Evolutionary conservation across 2,797 vertebrate species (phyloP), one percentile per base, ranked within the genome.

Genomic region (Pterois miles): DNA sequence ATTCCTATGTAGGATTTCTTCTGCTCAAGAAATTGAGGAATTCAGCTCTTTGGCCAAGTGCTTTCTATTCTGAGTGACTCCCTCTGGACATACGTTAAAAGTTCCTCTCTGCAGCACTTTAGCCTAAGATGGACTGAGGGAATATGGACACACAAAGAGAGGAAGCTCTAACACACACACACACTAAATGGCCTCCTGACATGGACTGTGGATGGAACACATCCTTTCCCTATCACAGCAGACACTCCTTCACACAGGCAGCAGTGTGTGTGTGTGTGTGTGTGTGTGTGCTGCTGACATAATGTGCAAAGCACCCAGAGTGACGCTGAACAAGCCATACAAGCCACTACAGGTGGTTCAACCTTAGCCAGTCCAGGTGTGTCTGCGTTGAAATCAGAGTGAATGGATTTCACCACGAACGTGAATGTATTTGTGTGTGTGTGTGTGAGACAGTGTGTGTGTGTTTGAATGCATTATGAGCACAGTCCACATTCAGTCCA

Each of bases 251-350:
- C 72, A 43, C 74, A 71, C 66, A 84, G 18, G 57, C 58, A 73
- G 65, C 70, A 33, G 43, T 74, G 72, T 65, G 64, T 53, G 65
- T 60, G 29, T 18, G 22, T 11, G 33, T 63, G 53, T 27, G 54
- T 75, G 73, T 78, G 69, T 71, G 83, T 71, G 78, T 60, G 80
- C 38, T 72, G 71, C 66, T 81, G 63, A 81, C 53, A 74, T 54
- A 65, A 80, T 78, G 82, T 78, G 83, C 71, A 71, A 65, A 87
- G 73, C 67, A 75, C 57, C 71, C 78, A 65, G 83, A 88, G 85
- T 74, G 87, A 90, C 33, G 58, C 80, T 76, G 58, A 91, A 89
- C 81, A 93, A 94, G 94, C 92, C 94, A 94, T 94, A 92, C 84
- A 87, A 91, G 90, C 90, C 92, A 89, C 90, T 86, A 87, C 90